Evolutionary conservation across 1,140 invertebrate species (phyloP), one percentile per base, ranked within the genome.

Genomic region (Drosophila tropicalis): DNA sequence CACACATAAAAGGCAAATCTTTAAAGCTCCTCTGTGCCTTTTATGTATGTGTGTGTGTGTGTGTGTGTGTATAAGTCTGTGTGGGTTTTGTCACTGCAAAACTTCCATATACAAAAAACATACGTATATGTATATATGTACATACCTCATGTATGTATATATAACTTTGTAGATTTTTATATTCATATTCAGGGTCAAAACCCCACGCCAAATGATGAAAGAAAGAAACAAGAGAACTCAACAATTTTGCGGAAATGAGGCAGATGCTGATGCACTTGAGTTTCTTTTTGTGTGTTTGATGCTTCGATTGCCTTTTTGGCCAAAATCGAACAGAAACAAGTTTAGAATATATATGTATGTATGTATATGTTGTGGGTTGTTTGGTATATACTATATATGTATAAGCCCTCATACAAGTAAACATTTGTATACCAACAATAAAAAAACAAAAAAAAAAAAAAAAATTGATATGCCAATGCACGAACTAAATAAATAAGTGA

Each of bases 161-260:
- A 44, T 44, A 39, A 39, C 36, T 39, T 39, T 39, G 36, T 39
- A 51, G 17, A 51, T 51, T 22, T 22, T 39, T 39, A 12, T 51
- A 22, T 51, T 76, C 47, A 70, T 70, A 87, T 86, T 86, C 82
- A 86, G 83, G 82, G 82, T 87, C 82, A 86, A 86, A 71, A 29
- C 57, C 66, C 62, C 40, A 40, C 60, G 47, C 63, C 62, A 44
- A 76, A 39, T 12, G 12, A 39, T 5, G 3, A 39, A 13, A 13
- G 3, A 39, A 68, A 29, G 5, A 29, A 29, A 29, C 5, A 73
- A 15, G 17, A 13, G 54, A 78, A 81, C 81, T 29, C 74, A 86
- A 71, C 57, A 67, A 51, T 58, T 65, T 65, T 76, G 64, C 68
- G 71, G 66, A 79, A 76, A 76, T 82, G 36, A 62, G 25, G 25